Evolutionary conservation across 2,113 vertebrate species (phyloP), one percentile per base, ranked within the genome.

Genomic region (Syrrhaptes paradoxus): DNA sequence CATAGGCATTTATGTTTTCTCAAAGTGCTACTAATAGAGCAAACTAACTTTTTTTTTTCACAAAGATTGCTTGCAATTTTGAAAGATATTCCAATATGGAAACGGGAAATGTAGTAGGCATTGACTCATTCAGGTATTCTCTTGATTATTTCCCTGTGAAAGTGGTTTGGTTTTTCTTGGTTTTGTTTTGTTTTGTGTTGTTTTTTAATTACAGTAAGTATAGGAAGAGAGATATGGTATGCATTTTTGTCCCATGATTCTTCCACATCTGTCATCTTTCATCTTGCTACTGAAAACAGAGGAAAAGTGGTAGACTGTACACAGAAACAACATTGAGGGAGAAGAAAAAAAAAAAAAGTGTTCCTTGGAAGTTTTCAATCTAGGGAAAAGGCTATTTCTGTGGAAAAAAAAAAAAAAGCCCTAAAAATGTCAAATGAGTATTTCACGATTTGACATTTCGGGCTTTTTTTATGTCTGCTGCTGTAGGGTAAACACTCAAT

Each of bases 391-490:
- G 5, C 8, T 34, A 17, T 55, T 92, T 77, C 6, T 11, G 9
- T 4, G 13, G 2, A 41, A 41, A 41, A 41, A 41, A 41, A 41
- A 41, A 41, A 41, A 41, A 41, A 41, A 41, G 41, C 25, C 81
- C 45, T 82, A 67, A 90, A 91, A 88, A 76, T 79, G 24, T 83
- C 76, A 93, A 92, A 93, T 70, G n/a, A 65, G 6, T 83, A 25
- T 66, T 95, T 92, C 20, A 36, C n/a, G 76, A 59, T 68, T 93
- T 95, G 90, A 92, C 83, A 90, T 97, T 95, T 96, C 54, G 83
- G 67, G 80, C n/a, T 79, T 96, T 74, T 54, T 96, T 74, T 54
- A 66, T 80, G 86, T 73, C 63, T 70, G 9, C 73, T 80, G 88
- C 94, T 93, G 29, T 88, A 88, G 92, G 90, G 88, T 94, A 95